Percentiles rank a stretch among this genome's conserved stretches.
phyloP scores from a whole-genome alignment of 2,113 vertebrate species.

The Dolichotis patagonum region DNA sequence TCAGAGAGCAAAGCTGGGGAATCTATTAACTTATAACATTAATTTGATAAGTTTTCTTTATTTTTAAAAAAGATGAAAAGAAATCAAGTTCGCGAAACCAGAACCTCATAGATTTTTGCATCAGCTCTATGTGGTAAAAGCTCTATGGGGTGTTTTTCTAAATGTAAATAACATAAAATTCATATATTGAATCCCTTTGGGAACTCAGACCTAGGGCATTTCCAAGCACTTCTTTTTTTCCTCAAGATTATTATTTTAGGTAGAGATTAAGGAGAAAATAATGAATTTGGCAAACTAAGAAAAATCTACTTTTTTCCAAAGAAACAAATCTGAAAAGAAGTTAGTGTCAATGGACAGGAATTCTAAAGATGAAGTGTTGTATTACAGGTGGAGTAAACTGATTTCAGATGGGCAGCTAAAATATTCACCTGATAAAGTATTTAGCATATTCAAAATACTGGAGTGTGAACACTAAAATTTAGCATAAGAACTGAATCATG shows the following conservation, averaged over 20 bases:
- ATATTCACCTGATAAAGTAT: neutral
- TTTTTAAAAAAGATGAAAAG: slow-evolving; percentile 62
- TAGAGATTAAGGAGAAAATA: neutral
- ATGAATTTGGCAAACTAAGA: neutral
- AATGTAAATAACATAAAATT: neutral
- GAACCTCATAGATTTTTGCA: slow-evolving; percentile 53
- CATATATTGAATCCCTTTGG: neutral
- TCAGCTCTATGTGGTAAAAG: neutral
- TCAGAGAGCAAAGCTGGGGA: neutral
- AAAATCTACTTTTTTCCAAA: neutral
- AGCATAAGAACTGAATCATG: neutral
- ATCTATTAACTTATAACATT: slow-evolving; percentile 66
- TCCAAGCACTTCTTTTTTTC: neutral
- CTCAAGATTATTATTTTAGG: slow-evolving; percentile 19
- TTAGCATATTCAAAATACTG: neutral
- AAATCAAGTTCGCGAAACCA: slow-evolving; percentile 49
- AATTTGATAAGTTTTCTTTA: slow-evolving; percentile 58
- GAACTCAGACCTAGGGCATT: neutral
- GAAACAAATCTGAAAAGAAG: neutral
- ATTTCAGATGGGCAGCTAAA: neutral
- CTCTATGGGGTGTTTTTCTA: too few relatives aligned
- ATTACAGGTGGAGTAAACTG: neutral
- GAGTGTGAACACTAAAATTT: neutral
- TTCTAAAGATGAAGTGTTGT: neutral
- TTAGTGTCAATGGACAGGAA: neutral